A percentile compares a stretch with the other conserved stretches of the same genome.
Conservation (phyloP, 2,888 invertebrate species). For the Tipula vernalis region DNA sequence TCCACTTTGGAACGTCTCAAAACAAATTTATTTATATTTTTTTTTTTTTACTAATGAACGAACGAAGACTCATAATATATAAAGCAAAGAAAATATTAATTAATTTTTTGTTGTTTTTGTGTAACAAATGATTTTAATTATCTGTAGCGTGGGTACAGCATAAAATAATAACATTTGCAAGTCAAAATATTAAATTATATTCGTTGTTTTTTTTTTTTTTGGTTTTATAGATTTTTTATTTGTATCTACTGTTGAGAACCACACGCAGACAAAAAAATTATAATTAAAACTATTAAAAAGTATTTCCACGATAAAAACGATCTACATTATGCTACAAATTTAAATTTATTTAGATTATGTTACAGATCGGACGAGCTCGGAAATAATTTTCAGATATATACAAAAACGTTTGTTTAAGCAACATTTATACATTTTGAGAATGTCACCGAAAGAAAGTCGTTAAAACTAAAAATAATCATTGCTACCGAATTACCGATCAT, state of each 20-base stretch:
- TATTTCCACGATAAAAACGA: background rate
- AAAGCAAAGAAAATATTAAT: background rate
- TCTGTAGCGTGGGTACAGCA: background rate
- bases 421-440: background rate
- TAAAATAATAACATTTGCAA: background rate
- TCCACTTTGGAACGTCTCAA: background rate
- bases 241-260: background rate
- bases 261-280: background rate
- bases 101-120: background rate
- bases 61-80: background rate
- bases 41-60: background rate
- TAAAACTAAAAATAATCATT: background rate
- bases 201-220: background rate
- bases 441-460: background rate
- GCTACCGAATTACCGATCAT: background rate
- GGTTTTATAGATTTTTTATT: background rate
- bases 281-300: background rate
- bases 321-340: background rate
- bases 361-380: background rate
- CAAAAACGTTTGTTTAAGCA: background rate
- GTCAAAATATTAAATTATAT: background rate
- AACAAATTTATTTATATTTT: background rate
- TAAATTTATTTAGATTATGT: background rate
- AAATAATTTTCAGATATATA: background rate
- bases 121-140: slow-evolving; percentile 4